Conservation (phyloP, 2,888 invertebrate species). For the Agonopterix subpropinquella region DNA sequence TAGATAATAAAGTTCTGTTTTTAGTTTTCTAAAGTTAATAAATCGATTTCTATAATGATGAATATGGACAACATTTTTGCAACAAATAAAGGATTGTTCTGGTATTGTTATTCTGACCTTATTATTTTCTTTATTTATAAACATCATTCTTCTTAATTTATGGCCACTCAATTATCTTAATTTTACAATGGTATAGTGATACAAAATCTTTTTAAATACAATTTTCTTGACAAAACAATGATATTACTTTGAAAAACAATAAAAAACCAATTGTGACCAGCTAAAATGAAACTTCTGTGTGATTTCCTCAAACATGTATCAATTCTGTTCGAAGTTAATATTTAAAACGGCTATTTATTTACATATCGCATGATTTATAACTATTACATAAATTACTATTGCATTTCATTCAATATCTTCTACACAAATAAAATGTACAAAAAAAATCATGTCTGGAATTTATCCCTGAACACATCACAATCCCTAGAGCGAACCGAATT, state of each 20-base stretch:
- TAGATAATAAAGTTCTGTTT: neutral
- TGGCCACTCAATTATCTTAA: slow-evolving; percentile 69
- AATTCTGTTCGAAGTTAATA: slow-evolving; percentile 28
- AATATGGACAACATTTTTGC: neutral
- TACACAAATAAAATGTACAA: slow-evolving; percentile 69
- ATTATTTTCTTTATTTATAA: slow-evolving; percentile 27
- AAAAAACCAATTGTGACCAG: slow-evolving; percentile 29
- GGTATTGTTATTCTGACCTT: no score
- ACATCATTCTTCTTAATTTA: slow-evolving; percentile 44
- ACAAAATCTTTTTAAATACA: slow-evolving; percentile 41
- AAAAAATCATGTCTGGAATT: slow-evolving; percentile 36
- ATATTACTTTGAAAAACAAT: slow-evolving; percentile 13
- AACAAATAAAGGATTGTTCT: no score
- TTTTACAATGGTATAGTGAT: slow-evolving; percentile 57
- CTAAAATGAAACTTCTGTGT: slow-evolving; percentile 18
- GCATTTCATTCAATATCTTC: slow-evolving; percentile 66
- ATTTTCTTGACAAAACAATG: slow-evolving; percentile 18
- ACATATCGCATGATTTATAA: slow-evolving; percentile 56
- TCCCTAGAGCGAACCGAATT: slow-evolving; percentile 54
- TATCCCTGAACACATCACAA: slow-evolving; percentile 68
- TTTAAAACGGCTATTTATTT: slow-evolving; percentile 58
- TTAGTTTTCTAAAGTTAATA: no score
- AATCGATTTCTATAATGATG: neutral
- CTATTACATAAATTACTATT: slow-evolving; percentile 75
- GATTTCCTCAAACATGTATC: slow-evolving; percentile 12